Conservation (phyloP, 2,113 vertebrate genomes). For the Zapus hudsonius region DNA sequence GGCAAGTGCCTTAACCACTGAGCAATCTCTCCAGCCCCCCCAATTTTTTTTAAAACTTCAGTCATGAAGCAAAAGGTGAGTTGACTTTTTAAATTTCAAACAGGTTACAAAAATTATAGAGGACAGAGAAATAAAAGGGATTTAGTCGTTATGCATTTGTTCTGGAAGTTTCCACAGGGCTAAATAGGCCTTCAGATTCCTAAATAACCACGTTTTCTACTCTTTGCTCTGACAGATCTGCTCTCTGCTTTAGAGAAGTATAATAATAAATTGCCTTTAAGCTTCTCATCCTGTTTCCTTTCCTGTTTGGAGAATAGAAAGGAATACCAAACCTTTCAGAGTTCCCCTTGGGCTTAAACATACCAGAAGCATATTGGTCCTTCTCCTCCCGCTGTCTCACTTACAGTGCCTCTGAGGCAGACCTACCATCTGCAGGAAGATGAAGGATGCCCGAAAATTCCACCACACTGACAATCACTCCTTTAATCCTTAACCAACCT, state of each 20-base stretch:
- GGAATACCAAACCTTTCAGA: neutral
- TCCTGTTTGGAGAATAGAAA: neutral
- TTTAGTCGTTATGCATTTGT: neutral
- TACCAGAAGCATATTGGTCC: neutral
- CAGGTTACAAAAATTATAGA: constrained; percentile 9
- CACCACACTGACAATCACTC: neutral
- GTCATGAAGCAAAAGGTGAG: neutral
- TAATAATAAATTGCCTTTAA: neutral
- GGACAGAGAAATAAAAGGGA: neutral
- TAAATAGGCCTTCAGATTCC: neutral
- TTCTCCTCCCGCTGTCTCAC: neutral
- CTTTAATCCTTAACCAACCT: neutral
- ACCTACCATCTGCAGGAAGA: neutral
- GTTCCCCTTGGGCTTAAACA: neutral
- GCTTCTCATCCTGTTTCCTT: neutral
- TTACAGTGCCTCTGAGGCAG: neutral
- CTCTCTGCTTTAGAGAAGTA: neutral
- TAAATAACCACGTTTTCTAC: neutral
- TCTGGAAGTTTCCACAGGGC: neutral
- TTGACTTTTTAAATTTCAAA: neutral
- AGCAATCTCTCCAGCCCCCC: too few species aligned
- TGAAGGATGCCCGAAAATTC: neutral
- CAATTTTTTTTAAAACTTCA: too few species aligned
- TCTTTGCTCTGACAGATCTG: neutral
- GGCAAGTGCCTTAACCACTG: too few species aligned